Evolutionary conservation across 2,113 vertebrate species (phyloP).

Genomic region (Ornithorhynchus anatinus): DNA sequence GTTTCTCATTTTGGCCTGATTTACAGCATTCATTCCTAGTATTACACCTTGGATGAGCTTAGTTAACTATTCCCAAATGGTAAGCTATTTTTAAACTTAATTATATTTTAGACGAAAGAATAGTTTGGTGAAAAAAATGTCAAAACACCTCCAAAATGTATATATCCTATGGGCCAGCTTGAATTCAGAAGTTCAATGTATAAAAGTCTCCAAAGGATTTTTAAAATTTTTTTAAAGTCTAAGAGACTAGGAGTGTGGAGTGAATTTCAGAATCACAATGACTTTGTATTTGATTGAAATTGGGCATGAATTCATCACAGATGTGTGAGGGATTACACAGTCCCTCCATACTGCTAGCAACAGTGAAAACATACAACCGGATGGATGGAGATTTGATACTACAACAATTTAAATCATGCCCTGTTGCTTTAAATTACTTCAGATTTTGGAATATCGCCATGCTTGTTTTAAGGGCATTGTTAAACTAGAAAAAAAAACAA

Average conservation of each 20-base stretch:
- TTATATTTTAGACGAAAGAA: not conserved
- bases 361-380: not conserved
- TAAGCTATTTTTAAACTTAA: not conserved
- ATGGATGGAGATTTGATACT: slow-evolving; percentile 25
- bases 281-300: slow-evolving; percentile 37
- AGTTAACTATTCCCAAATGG: not conserved
- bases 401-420: slow-evolving; percentile 25
- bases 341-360: slow-evolving; percentile 28
- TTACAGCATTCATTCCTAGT: not conserved
- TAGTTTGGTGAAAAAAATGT: not conserved
- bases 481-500: no score
- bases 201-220: slow-evolving; percentile 25
- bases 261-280: slow-evolving; percentile 31
- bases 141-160: slow-evolving; percentile 1
- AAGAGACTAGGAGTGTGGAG: not conserved
- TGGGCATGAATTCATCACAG: slow-evolving; percentile 43
- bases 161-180: not conserved
- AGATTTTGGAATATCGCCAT: slow-evolving; percentile 17
- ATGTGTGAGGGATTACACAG: not conserved
- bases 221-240: slow-evolving; percentile 24
- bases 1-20: slow-evolving; percentile 10
- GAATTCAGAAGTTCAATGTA: slow-evolving; percentile 8
- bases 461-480: no score
- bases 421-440: slow-evolving; percentile 25
- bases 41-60: not conserved